These are phyloP conservation scores for Gracilinanus agilis DNA, from an alignment of 2,113 vertebrate genomes.

Conservation along the genomic window DNA sequence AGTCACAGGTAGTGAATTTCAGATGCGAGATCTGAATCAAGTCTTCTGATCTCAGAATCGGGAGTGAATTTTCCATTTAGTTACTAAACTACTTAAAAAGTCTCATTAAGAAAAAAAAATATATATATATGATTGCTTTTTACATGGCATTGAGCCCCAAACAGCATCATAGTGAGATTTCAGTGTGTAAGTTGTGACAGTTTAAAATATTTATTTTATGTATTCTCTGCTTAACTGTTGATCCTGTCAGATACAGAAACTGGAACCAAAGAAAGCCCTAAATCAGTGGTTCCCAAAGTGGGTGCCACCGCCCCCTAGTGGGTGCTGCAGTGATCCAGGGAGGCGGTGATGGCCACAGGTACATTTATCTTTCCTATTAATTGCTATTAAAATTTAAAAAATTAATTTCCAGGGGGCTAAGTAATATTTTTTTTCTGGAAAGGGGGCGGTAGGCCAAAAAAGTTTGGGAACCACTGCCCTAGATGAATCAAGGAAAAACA, in stretches of 20 bases:
- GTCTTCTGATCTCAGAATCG: neutral
- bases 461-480: too few species aligned
- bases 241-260: neutral
- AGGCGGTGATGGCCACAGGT: too few species aligned
- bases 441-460: too few species aligned
- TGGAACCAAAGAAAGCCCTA: neutral
- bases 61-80: neutral
- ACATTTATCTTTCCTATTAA: too few species aligned
- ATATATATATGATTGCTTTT: neutral
- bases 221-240: neutral
- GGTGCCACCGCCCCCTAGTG: too few species aligned
- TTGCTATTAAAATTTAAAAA: too few species aligned
- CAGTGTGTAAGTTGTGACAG: neutral
- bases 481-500: neutral
- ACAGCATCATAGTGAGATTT: neutral
- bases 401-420: too few species aligned
- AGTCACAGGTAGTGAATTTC: neutral
- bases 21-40: neutral
- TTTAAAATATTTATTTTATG: neutral
- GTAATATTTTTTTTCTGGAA: too few species aligned
- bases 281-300: too few species aligned
- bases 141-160: neutral
- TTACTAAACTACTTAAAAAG: slow-evolving; percentile 16
- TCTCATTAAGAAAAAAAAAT: slow-evolving; percentile 2
- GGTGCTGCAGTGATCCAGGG: too few species aligned